These are phyloP conservation scores for Osmoderma eremita DNA, from an alignment of 2,888 invertebrate species.

Conservation along the genomic window DNA sequence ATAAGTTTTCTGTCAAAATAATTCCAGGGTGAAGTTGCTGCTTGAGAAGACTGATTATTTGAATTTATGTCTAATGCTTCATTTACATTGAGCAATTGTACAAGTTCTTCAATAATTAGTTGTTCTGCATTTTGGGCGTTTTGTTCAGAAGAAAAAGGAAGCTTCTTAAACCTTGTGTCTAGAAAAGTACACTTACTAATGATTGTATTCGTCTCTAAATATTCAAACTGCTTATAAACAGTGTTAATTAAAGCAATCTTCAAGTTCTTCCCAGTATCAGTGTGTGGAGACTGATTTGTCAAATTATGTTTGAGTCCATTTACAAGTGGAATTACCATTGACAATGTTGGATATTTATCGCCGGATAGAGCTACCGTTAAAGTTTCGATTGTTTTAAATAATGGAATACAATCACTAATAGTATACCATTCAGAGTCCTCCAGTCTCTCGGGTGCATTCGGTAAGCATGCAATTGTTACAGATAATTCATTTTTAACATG, in stretches of 20 bases:
- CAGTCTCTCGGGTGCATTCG: constrained; percentile 45
- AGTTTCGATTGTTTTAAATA: constrained; percentile 47
- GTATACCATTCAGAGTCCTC: constrained; percentile 48
- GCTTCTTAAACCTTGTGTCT: constrained; percentile 51
- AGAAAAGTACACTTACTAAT: constrained; percentile 47
- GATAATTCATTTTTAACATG: constrained; percentile 46
- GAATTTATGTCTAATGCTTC: no score
- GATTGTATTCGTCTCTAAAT: constrained; percentile 46
- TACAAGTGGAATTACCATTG: constrained; percentile 48
- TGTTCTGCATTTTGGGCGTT: no score
- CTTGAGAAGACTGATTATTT: no score
- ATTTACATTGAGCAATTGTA: no score
- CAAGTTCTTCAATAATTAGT: no score
- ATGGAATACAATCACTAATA: constrained; percentile 44
- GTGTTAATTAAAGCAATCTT: constrained; percentile 34
- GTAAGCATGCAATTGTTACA: constrained; percentile 39
- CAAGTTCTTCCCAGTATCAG: constrained; percentile 38
- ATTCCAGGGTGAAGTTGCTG: no score
- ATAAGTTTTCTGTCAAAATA: no score
- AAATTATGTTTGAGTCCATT: constrained; percentile 39
- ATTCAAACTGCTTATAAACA: constrained; percentile 43
- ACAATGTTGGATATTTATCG: constrained; percentile 50
- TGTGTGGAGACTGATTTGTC: constrained; percentile 25
- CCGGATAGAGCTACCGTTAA: constrained; percentile 48
- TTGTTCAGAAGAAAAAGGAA: no score